Base-by-base conservation (phyloP, 2,888 invertebrate genomes). In the Apamea monoglypha region DNA sequence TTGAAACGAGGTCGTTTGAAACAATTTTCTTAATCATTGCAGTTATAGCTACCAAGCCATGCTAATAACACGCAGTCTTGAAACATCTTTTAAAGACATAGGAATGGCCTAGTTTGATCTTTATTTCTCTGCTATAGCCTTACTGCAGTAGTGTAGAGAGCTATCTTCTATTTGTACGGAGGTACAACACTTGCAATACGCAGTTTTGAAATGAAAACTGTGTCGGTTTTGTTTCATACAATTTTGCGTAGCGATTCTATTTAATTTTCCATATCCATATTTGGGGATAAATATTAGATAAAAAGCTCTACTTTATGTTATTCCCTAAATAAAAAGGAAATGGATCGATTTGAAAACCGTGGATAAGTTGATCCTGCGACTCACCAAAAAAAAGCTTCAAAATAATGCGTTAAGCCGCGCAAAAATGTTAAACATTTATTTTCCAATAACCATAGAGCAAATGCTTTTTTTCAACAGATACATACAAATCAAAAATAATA, bases 401-500 rank as follows among this genome's bases (percentile, higher is more conserved):
- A 40, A 40, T 40, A 40, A 40, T 40, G 0, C 40, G 40, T 40
- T 40, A 40, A 40, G 7, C 2, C 3, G 36, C 40, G 2, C 5
- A 2, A n/a, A 47, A 82, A 29, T 40, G 0, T 0, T 4, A 40
- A 40, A 40, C 6, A 40, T n/a, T 14, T 32, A 1, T 32, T 32
- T 69, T 59, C 29, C 21, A 47, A 61, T 36, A 8, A 59, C 70
- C 63, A 86, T 40, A 74, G 25, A 71, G 36, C 29, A 63, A 1
- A 40, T 29, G 5, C 18, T 53, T 44, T 63, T 59, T 80, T 80
- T 68, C 16, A 36, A 63, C 61, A 56, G 8, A 71, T 56, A 59
- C 29, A 44, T 36, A 32, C 59, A 74, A 63, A 29, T 36, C 56
- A 64, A 64, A 80, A n/a, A 40, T 72, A 72, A 79, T 75, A 32